Evolutionary conservation across 2,797 vertebrate species (phyloP), one percentile per base, ranked within the genome.

Genomic region (Cyprinella venusta): DNA sequence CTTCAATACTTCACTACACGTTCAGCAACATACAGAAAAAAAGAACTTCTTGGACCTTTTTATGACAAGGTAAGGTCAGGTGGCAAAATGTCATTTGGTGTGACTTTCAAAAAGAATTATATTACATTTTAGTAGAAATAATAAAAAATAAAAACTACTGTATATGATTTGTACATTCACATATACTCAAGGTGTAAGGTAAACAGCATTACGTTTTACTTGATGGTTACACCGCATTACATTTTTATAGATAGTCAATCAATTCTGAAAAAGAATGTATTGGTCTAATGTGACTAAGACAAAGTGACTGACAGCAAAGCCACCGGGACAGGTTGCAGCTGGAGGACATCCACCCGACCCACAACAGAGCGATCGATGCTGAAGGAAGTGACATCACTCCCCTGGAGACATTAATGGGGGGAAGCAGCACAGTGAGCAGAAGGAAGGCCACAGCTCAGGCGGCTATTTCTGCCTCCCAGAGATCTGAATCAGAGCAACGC

Each of bases 331-430:
- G 56, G 50, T 64, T 70, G 83, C 83, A 84, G 79, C 86, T 80
- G 79, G 56, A 63, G 81, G 81, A 13, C 9, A 75, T 76, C 24
- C 21, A 76, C 83, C 69, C 52, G 24, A 70, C 61, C 36, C 52
- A 76, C 40, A 80, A 6, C 50, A 18, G 80, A 7, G 84, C 40
- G 71, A 89, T 90, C 87, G 50, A 87, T 86, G 71, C 52, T 56
- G 74, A 72, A 72, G 93, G 92, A 93, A 90, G 91, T 92, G 92
- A 93, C 90, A 85, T 91, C 90, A 89, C 3, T 65, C 16, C 7
- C 89, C 84, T 75, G 26, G 10, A 89, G 88, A 87, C 74, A 36
- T 84, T 78, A 56, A 19, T 72, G 7, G 56, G 83, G 82, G 82
- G 84, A 80, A 82, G 83, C 76, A 82, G 80, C 84, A 54, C 67